A percentile compares a stretch with the other conserved stretches of the same genome.
phyloP scores from a whole-genome alignment of 2,888 invertebrate genomes.

The Celastrina argiolus region DNA sequence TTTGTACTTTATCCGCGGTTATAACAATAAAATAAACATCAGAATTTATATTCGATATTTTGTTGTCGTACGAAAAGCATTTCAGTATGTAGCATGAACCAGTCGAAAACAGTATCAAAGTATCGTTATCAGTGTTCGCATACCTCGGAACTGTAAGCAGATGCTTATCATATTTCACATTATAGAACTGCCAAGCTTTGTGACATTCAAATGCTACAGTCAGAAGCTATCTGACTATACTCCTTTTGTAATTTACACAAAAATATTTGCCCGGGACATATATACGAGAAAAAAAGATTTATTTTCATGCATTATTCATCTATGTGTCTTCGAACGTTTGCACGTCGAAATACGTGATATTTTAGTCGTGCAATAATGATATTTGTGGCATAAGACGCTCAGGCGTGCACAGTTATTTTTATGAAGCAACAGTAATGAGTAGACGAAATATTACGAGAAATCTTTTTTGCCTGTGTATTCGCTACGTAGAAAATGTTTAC shows the following conservation, averaged over 20 bases:
- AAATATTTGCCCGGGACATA: conserved; percentile 57
- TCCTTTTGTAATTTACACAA: conserved; percentile 45
- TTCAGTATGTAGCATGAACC: not conserved
- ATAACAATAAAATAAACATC: not conserved
- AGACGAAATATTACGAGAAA: no score
- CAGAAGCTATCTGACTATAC: conserved; percentile 27
- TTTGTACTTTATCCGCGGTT: no score
- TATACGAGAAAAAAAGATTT: conserved; percentile 59
- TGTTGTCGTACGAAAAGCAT: not conserved
- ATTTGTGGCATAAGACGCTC: conserved; percentile 53
- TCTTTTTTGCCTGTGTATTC: no score
- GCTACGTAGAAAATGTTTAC: no score
- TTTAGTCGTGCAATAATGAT: conserved; percentile 65
- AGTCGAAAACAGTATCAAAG: conserved; percentile 10
- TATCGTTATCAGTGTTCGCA: conserved; percentile 15
- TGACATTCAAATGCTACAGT: conserved; percentile 26
- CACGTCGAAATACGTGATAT: conserved; percentile 60
- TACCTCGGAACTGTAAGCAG: conserved; percentile 12
- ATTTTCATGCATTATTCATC: conserved; percentile 75
- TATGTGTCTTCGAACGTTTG: conserved; percentile 65
- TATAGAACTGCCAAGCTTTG: conserved; percentile 20
- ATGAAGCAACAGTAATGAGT: not conserved
- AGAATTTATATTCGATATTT: not conserved
- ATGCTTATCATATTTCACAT: conserved; percentile 23
- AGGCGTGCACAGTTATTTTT: conserved; percentile 27